phyloP scores from a whole-genome alignment of 2,113 vertebrate genomes.

The Ia io region DNA sequence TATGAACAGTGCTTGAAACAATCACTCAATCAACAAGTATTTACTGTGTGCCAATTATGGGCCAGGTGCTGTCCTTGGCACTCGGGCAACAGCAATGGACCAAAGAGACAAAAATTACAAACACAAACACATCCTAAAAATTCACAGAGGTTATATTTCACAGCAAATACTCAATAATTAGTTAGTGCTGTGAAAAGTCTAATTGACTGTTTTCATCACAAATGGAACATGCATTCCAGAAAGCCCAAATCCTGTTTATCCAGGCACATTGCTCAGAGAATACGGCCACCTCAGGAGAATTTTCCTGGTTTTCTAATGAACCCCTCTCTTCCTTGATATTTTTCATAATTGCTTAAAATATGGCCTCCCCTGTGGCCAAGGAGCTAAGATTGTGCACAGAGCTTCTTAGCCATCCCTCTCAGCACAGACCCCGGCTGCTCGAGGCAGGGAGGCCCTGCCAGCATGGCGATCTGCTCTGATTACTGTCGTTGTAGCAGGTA shows the following conservation, averaged over 20 bases:
- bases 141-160: neutral
- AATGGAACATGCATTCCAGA: neutral
- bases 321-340: neutral
- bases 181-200: neutral
- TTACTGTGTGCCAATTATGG: neutral
- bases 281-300: neutral
- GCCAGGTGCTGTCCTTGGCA: neutral
- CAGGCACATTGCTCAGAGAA: neutral
- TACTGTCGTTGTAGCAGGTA: neutral
- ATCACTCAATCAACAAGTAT: neutral
- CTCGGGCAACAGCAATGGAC: neutral
- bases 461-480: neutral
- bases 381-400: neutral
- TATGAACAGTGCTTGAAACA: neutral
- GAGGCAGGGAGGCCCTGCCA: neutral
- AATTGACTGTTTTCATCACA: neutral
- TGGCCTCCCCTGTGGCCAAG: neutral
- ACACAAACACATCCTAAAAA: neutral
- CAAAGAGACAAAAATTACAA: neutral
- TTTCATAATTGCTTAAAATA: neutral
- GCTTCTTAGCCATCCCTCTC: neutral
- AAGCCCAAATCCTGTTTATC: neutral
- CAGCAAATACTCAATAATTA: neutral
- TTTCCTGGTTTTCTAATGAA: neutral
- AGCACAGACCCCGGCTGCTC: rapidly evolving